Evolutionary conservation across 2,797 vertebrate species (phyloP).

Genomic region (Martes flavigula): DNA sequence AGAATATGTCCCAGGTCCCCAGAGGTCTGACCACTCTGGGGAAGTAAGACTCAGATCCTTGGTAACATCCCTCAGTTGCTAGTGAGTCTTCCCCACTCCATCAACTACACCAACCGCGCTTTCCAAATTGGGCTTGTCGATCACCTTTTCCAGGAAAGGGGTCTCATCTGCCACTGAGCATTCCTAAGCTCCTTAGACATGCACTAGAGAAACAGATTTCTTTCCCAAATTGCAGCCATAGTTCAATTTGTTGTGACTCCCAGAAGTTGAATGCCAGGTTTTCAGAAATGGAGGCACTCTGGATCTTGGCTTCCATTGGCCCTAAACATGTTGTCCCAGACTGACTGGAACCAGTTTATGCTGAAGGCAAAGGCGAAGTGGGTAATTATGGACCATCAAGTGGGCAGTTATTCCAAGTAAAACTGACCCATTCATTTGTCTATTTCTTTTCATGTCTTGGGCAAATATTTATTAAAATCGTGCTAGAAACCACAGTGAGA

Average conservation of each 20-base stretch:
- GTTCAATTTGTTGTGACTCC: neutral
- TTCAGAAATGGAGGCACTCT: neutral
- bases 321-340: neutral
- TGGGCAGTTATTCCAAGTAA: neutral
- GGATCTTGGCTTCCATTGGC: neutral
- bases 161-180: neutral
- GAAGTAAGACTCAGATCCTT: neutral
- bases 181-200: neutral
- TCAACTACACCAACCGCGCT: accelerated
- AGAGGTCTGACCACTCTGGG: neutral
- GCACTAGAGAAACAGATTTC: neutral
- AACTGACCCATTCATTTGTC: neutral
- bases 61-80: neutral
- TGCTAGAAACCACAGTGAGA: neutral
- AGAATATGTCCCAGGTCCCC: neutral
- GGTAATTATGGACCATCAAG: neutral
- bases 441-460: neutral
- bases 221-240: neutral
- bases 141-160: neutral
- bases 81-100: neutral
- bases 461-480: slow-evolving; percentile 5
- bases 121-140: neutral
- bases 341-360: neutral
- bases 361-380: neutral
- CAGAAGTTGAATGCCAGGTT: neutral